phyloP scores from a whole-genome alignment of 2,888 invertebrate species.

The Drosophila multiciliata region DNA sequence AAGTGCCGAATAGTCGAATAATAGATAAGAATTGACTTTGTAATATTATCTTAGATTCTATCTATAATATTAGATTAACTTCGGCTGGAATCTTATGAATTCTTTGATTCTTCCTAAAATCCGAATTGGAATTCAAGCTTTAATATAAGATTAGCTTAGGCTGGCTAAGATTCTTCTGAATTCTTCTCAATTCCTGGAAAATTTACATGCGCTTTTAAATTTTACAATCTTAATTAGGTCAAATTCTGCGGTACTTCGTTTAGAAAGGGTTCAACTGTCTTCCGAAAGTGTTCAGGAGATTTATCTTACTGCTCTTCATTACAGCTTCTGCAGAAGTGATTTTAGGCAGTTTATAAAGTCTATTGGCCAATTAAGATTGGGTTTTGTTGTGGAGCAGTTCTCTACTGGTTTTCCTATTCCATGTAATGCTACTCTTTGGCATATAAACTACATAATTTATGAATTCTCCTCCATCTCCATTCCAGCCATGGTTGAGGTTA shows the following conservation, averaged over 20 bases:
- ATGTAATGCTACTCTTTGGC: too few species aligned
- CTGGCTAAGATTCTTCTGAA: too few species aligned
- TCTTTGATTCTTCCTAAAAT: too few species aligned
- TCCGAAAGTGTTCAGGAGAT: neutral
- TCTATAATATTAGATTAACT: neutral
- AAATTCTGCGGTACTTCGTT: neutral
- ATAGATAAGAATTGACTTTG: neutral
- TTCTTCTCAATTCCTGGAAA: neutral
- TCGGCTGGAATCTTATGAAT: neutral
- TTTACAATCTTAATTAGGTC: neutral
- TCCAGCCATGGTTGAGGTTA: slow-evolving; percentile 75
- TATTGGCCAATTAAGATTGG: neutral
- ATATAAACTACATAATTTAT: neutral
- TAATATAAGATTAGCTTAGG: too few species aligned
- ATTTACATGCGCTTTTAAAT: neutral
- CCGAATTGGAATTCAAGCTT: too few species aligned
- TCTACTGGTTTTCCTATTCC: neutral
- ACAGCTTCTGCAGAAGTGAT: too few species aligned
- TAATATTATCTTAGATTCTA: neutral
- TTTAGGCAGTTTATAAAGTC: neutral
- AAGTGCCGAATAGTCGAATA: neutral
- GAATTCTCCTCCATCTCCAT: neutral
- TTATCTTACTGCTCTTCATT: neutral
- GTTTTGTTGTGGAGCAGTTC: neutral
- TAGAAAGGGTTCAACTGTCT: neutral